Conservation (phyloP, 2,888 invertebrate genomes). For the Malthinus flaveolus region DNA sequence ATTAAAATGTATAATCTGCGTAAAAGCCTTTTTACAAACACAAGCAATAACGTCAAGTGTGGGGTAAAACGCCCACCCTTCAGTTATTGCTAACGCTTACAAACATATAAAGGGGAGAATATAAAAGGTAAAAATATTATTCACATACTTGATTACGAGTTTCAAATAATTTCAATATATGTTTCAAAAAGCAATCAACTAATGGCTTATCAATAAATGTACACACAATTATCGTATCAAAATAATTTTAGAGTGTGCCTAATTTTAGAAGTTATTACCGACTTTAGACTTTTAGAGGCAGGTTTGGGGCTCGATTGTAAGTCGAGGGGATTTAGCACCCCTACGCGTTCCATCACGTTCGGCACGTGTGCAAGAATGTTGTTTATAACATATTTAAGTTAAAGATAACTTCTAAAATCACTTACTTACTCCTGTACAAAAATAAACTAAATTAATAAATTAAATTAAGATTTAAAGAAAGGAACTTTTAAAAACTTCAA, state of each 20-base stretch:
- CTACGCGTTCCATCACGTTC: slow-evolving; percentile 19
- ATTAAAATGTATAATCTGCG: slow-evolving; percentile 28
- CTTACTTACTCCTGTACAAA: too few relatives aligned
- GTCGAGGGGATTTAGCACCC: slow-evolving; percentile 16
- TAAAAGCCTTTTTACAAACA: slow-evolving; percentile 27
- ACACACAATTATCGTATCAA: slow-evolving; percentile 14
- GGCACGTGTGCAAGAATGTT: slow-evolving; percentile 13
- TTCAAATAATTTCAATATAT: slow-evolving; percentile 1
- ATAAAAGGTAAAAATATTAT: slow-evolving; percentile 13
- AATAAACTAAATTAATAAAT: too few relatives aligned
- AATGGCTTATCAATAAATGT: slow-evolving; percentile 5
- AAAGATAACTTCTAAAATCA: too few relatives aligned
- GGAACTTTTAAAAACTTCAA: too few relatives aligned
- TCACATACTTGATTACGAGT: slow-evolving; percentile 2
- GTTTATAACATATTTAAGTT: not conserved
- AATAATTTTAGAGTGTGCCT: slow-evolving; percentile 23
- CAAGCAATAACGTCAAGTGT: slow-evolving; percentile 18
- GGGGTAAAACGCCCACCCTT: slow-evolving; percentile 15
- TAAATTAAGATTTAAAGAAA: too few relatives aligned
- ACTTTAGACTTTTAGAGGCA: slow-evolving; percentile 6
- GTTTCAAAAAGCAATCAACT: slow-evolving; percentile 3
- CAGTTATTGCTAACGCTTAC: slow-evolving; percentile 13
- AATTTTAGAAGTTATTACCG: slow-evolving; percentile 14
- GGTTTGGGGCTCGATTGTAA: slow-evolving; percentile 13
- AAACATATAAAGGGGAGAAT: slow-evolving; percentile 6